Evolutionary conservation across 1,140 invertebrate genomes (phyloP).

Genomic region (Solenopsis fugax): DNA sequence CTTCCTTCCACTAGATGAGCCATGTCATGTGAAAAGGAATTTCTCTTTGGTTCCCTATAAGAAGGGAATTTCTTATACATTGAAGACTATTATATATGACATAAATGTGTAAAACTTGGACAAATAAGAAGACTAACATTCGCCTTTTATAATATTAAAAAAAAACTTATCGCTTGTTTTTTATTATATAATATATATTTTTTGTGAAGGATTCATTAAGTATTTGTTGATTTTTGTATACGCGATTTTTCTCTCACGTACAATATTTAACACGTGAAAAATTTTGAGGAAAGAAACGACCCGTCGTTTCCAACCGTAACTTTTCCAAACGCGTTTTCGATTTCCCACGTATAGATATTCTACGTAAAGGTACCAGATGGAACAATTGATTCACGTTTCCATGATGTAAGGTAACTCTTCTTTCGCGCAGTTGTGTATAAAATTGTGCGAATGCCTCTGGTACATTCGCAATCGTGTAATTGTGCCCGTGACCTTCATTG

Average conservation of each 20-base stretch:
- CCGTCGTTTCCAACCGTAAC: neutral
- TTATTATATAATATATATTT: too few species aligned
- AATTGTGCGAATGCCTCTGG: neutral
- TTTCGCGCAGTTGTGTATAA: neutral
- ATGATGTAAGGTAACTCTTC: neutral
- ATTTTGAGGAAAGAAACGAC: neutral
- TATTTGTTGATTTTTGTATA: neutral
- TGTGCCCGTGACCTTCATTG: constrained; percentile 35
- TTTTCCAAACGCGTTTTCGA: neutral
- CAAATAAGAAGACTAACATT: neutral
- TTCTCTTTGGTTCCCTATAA: neutral
- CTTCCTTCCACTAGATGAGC: constrained; percentile 1
- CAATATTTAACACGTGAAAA: neutral
- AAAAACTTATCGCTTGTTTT: too few species aligned
- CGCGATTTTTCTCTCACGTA: neutral
- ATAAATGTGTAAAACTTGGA: neutral
- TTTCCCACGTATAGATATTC: neutral
- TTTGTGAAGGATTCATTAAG: too few species aligned
- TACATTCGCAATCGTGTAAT: neutral
- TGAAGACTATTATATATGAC: neutral
- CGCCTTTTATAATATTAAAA: neutral
- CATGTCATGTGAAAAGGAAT: neutral
- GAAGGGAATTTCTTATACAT: neutral
- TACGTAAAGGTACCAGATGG: constrained; percentile 20
- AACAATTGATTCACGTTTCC: constrained; percentile 53